Evolutionary conservation across 2,113 vertebrate species (phyloP).

Genomic region (Nematolebias whitei): DNA sequence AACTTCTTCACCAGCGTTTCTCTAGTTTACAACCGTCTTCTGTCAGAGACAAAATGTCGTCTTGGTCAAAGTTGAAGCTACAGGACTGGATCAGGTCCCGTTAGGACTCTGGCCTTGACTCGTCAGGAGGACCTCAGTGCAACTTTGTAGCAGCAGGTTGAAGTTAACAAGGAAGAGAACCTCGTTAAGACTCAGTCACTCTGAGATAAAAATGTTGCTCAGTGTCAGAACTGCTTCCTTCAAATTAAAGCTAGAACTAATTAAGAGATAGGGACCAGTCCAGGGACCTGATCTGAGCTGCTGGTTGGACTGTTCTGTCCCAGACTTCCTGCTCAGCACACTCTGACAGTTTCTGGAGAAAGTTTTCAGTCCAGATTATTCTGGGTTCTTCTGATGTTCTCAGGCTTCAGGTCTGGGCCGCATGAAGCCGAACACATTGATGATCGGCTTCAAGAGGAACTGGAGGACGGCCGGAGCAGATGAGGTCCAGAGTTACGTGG

Average conservation of each 20-base stretch:
- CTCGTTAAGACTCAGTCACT: constrained; percentile 53
- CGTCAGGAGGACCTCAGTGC: constrained; percentile 13
- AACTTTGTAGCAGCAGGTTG: constrained; percentile 8
- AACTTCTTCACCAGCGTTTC: no score
- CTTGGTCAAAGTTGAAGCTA: no score
- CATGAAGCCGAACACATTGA: constrained; percentile 93
- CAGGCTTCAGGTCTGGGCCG: constrained; percentile 93
- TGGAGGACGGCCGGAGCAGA: constrained; percentile 82
- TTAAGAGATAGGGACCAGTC: no score
- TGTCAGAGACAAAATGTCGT: no score
- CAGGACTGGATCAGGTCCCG: no score
- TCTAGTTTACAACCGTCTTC: no score
- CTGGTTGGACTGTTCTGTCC: no score
- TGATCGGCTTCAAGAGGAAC: constrained; percentile 93
- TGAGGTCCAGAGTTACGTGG: constrained; percentile 89
- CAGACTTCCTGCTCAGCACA: no score
- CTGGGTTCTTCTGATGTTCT: neutral
- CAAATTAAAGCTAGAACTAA: no score
- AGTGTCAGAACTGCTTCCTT: constrained; percentile 64
- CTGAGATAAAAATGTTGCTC: constrained; percentile 69
- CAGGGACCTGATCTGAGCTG: no score
- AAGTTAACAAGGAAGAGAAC: constrained; percentile 38
- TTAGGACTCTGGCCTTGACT: constrained; percentile 8
- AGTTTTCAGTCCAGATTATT: neutral
- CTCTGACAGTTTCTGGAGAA: no score